phyloP scores from a whole-genome alignment of 2,113 vertebrate genomes.

The Gavialis gangeticus region DNA sequence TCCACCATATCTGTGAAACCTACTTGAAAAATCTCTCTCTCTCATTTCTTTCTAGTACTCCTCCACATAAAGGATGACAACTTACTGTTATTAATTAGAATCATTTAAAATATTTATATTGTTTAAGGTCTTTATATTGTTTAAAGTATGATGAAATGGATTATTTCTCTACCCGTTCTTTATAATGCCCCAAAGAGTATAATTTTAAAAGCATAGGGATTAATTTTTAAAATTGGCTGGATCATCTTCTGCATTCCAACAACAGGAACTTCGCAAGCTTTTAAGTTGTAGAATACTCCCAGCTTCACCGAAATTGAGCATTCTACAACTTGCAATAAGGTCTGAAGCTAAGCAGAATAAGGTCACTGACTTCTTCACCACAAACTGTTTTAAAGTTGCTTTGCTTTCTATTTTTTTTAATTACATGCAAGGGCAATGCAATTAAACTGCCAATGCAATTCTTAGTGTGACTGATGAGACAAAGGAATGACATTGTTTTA shows the following conservation, averaged over 20 bases:
- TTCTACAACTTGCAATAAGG: neutral
- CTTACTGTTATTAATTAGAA: neutral
- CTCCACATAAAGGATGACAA: rapidly evolving
- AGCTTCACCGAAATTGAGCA: neutral
- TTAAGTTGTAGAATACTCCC: rapidly evolving
- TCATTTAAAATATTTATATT: neutral
- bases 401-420: neutral
- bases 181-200: neutral
- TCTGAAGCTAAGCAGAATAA: neutral
- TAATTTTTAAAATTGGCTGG: neutral
- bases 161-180: neutral
- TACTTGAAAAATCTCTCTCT: neutral
- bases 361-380: neutral
- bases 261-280: neutral
- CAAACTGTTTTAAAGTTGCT: neutral
- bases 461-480: neutral
- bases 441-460: neutral
- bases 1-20: neutral
- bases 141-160: neutral
- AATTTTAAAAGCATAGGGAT: neutral
- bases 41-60: neutral
- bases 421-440: neutral
- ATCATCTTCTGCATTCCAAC: neutral
- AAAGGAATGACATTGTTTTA: neutral
- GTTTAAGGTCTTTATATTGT: neutral